Evolutionary conservation across 2,797 vertebrate genomes (phyloP), one percentile per base, ranked within the genome.

Genomic region (Enteromius unitaeniatus): DNA sequence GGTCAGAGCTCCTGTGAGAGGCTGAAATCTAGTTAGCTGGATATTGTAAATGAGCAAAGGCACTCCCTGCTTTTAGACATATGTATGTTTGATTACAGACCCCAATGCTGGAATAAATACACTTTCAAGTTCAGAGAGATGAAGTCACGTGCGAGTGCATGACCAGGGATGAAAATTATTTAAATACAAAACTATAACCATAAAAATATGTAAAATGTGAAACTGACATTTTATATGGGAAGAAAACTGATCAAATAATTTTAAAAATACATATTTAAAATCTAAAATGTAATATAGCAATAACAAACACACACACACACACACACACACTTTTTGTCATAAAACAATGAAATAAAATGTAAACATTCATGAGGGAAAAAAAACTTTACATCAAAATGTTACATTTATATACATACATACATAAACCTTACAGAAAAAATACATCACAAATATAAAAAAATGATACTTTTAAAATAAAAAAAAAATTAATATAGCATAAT

Each of bases 11-110:
- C 60, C 26, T 7, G 60, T 21, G 23, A 78, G 58, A 8, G 28
- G 14, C 55, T 62, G 37, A 28, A 62, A 77, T 77, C 37, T 77
- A 45, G 75, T 77, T 77, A 77, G 53, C n/a, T 77, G 62, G 17
- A 68, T 67, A 37, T 51, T 79, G 28, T 67, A 37, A 37, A 79
- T 37, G 62, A 51, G 62, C 45, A 51, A 79, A 79, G 15, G 15
- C 15, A 42, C 80, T 76, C 42, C 64, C 23, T 26, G 84, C 42
- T 79, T 37, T 64, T 53, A 34, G 28, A 53, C 45, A 55, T 19
- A 49, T 53, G 51, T 73, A 23, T 81, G 76, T 77, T 9, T 69
- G 37, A 42, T 14, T 23, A 76, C 19, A 47, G 60, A 78, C 1
- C 3, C 49, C 42, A 34, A 34, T 34, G 10, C 1, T 78, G 26